Conservation (phyloP, 1,140 invertebrate species). For the Drosophila jambulina region DNA sequence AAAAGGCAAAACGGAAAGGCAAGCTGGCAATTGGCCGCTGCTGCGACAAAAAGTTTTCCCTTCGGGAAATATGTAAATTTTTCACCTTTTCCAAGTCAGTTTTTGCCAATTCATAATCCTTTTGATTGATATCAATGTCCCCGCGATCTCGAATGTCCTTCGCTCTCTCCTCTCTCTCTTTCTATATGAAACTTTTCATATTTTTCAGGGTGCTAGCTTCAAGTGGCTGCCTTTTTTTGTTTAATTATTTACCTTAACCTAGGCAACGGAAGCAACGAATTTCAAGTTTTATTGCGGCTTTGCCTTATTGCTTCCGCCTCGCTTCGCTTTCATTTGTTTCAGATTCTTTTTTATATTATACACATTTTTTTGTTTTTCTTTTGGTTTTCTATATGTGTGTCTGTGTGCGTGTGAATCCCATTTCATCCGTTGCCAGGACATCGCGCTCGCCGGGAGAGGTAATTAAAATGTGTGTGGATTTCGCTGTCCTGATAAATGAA, state of each 20-base stretch:
- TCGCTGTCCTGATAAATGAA: slow-evolving; percentile 19
- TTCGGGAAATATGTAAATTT: slow-evolving; percentile 42
- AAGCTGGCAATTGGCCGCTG: slow-evolving; percentile 57
- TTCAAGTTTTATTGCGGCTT: slow-evolving; percentile 50
- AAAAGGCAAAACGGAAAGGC: slow-evolving; percentile 16
- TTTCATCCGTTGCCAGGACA: slow-evolving; percentile 41
- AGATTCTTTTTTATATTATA: slow-evolving; percentile 8
- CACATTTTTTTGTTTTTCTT: background rate
- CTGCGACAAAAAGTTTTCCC: slow-evolving; percentile 32
- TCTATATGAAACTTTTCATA: background rate
- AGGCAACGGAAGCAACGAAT: slow-evolving; percentile 54
- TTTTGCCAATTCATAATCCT: slow-evolving; percentile 62
- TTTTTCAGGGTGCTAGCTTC: background rate
- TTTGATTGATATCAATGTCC: slow-evolving; percentile 58
- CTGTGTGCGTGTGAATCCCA: slow-evolving; percentile 19
- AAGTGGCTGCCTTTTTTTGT: background rate
- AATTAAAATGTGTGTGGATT: slow-evolving; percentile 38
- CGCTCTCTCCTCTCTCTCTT: no score
- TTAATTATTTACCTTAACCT: slow-evolving; percentile 74
- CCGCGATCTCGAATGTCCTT: slow-evolving; percentile 6
- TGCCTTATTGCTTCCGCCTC: slow-evolving; percentile 41
- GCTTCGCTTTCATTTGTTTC: slow-evolving; percentile 26
- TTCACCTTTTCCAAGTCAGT: slow-evolving; percentile 26
- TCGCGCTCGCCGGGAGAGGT: slow-evolving; percentile 11
- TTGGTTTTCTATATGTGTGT: background rate